Conservation (phyloP, 2,888 invertebrate species). For the Dyspetes luteomarginatus region DNA sequence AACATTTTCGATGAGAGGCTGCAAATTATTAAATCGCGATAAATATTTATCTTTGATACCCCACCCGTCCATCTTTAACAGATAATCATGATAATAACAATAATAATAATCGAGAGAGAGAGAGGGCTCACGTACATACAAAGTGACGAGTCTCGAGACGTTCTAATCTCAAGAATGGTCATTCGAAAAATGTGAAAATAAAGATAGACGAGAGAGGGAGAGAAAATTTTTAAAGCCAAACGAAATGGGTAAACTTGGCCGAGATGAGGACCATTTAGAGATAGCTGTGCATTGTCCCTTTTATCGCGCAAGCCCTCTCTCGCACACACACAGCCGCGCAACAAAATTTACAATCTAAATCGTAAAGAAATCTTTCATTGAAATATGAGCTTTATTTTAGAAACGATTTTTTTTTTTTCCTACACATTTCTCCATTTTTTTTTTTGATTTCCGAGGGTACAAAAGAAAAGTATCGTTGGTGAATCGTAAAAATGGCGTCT, state of each 20-base stretch:
- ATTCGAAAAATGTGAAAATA: conserved; percentile 35
- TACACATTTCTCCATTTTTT: too few species aligned
- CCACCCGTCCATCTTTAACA: background rate
- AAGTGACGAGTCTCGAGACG: conserved; percentile 19
- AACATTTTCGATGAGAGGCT: background rate
- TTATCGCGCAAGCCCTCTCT: conserved; percentile 28
- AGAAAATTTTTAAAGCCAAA: conserved; percentile 7
- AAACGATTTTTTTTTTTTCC: conserved; percentile 20
- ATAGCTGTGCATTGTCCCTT: conserved; percentile 33
- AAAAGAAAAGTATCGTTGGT: too few species aligned
- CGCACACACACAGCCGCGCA: background rate
- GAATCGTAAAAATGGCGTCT: conserved; percentile 50
- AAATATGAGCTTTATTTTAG: too few species aligned
- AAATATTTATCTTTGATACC: background rate
- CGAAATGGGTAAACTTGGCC: conserved; percentile 65
- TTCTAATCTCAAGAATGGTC: conserved; percentile 46
- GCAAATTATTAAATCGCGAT: background rate
- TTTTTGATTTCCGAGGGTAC: too few species aligned
- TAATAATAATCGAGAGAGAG: too few species aligned
- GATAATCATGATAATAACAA: too few species aligned
- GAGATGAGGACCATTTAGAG: conserved; percentile 71
- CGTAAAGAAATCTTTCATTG: too few species aligned
- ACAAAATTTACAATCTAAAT: too few species aligned
- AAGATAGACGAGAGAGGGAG: conserved; percentile 19
- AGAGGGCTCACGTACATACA: background rate